Conservation (phyloP, 2,888 invertebrate genomes). For the Noctua pronuba region DNA sequence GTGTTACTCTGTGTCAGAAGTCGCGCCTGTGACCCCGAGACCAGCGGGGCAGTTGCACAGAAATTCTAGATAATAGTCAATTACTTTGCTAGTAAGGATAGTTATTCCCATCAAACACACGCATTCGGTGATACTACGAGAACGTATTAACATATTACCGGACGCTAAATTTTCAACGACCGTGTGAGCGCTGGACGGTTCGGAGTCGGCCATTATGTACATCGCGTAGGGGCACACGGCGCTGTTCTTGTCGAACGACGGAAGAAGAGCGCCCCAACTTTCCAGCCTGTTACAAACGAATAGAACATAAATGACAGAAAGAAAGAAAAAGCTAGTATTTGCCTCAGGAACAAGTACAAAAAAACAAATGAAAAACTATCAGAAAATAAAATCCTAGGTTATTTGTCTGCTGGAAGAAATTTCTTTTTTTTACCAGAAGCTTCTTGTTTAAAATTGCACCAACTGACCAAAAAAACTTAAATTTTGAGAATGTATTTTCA, state of each 20-base stretch:
- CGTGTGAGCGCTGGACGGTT: background rate
- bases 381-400: background rate
- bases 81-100: background rate
- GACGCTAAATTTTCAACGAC: background rate
- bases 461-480: too few relatives aligned
- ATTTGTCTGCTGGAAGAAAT: background rate
- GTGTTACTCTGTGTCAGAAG: background rate
- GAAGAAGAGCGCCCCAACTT: accelerated
- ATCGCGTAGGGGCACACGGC: background rate
- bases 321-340: background rate
- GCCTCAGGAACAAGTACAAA: background rate
- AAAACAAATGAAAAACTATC: background rate
- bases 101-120: background rate
- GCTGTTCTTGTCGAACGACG: background rate
- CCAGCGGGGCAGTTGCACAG: background rate
- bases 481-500: too few relatives aligned
- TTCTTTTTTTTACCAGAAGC: too few relatives aligned
- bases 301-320: background rate
- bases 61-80: background rate
- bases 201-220: background rate
- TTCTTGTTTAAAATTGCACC: too few relatives aligned
- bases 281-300: background rate
- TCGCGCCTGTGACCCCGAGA: background rate
- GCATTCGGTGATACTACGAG: background rate
- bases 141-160: background rate